Evolutionary conservation across 1,140 invertebrate species (phyloP).

Genomic region (Sycobia sp.): DNA sequence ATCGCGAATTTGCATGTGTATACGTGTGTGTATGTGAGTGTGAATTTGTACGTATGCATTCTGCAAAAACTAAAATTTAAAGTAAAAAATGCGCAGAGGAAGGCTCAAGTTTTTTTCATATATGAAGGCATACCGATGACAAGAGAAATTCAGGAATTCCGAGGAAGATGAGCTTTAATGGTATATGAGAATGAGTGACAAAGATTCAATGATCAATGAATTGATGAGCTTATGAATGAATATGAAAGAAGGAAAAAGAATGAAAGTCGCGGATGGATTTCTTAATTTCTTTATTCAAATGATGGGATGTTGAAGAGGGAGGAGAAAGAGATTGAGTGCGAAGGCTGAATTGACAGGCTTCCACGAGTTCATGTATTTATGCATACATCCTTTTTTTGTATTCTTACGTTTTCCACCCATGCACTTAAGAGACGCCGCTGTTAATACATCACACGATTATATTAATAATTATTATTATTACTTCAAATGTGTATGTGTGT

Average conservation of each 20-base stretch:
- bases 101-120: no score
- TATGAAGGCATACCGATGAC: neutral
- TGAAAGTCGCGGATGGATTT: constrained; percentile 38
- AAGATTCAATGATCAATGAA: constrained; percentile 7
- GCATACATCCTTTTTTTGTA: constrained; percentile 16
- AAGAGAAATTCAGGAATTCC: constrained; percentile 8
- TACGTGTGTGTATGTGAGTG: no score
- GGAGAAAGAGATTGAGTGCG: constrained; percentile 10
- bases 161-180: neutral
- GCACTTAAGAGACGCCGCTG: constrained; percentile 13
- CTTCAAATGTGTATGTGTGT: constrained; percentile 23
- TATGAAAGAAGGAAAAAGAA: constrained; percentile 32
- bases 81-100: no score
- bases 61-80: neutral
- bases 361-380: constrained; percentile 17
- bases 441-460: constrained; percentile 30
- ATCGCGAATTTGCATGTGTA: no score
- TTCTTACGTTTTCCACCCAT: constrained; percentile 22
- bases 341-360: constrained; percentile 26
- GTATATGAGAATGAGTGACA: neutral
- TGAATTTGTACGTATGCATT: neutral
- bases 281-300: constrained; percentile 13
- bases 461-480: constrained; percentile 17
- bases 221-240: constrained; percentile 35
- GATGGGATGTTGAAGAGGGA: neutral